Conservation (phyloP, 2,113 vertebrate genomes). For the Bathybates hornii region DNA sequence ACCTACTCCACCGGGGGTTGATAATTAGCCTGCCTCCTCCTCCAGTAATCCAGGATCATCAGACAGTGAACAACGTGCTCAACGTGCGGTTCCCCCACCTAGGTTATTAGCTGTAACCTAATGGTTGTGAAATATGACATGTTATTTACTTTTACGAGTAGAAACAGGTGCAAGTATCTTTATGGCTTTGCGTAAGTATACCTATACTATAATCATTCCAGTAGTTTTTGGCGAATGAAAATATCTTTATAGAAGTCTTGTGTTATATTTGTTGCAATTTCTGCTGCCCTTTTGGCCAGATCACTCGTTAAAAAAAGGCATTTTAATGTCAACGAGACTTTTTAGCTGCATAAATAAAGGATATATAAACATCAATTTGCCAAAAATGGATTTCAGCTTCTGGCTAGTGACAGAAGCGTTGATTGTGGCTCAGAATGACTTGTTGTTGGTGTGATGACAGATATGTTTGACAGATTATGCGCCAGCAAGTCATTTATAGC, state of each 20-base stretch:
- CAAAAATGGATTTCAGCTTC: neutral
- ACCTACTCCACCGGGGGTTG: neutral
- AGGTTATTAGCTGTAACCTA: neutral
- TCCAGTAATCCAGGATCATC: neutral
- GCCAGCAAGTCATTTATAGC: neutral
- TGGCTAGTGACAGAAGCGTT: neutral
- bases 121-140: neutral
- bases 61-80: conserved; percentile 28
- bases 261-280: neutral
- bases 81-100: neutral
- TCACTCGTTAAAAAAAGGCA: neutral
- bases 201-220: neutral
- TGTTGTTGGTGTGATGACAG: neutral
- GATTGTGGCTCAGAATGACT: neutral
- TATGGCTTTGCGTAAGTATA: neutral
- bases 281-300: neutral
- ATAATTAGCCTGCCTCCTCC: neutral
- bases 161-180: neutral
- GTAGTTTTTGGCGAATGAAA: neutral
- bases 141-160: neutral
- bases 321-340: neutral
- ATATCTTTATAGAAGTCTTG: neutral
- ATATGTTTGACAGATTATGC: neutral
- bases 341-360: neutral
- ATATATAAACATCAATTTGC: neutral